Evolutionary conservation across 2,113 vertebrate species (phyloP), one percentile per base, ranked within the genome.

Genomic region (Sapayoa aenigma): DNA sequence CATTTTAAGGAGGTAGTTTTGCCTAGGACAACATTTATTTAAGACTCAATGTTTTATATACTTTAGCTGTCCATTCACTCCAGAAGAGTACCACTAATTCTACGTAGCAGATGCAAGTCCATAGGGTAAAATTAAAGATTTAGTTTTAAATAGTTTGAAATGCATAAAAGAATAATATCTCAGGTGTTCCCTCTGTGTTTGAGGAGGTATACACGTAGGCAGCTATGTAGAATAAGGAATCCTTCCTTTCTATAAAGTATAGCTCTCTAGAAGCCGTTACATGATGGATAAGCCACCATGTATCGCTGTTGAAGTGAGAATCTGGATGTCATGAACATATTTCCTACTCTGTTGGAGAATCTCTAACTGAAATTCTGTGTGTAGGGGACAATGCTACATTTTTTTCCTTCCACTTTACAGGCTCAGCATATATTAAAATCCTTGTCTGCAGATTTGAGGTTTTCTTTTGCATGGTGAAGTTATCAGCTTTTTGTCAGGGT

Each of bases 401-500:
- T 84, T 96, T 96, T 95, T 79, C 25, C 17, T 77, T 87, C 78
- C 25, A 84, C 31, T 84, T 93, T 77, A 33, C 86, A 87, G 80
- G 44, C 71, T 94, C 84, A 67, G 66, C 81, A 90, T 75, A 80
- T 65, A 87, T 73, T 93, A 90, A 96, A 96, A 91, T 82, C 53
- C 80, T 96, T 93, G 73, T 89, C 93, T 93, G 47, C 68, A 79
- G 59, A 86, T 90, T 95, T 90, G 65, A 72, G 72, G 9, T 50
- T 96, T 89, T 84, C 39, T 95, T 84, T 91, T 62, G 62, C 41
- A 42, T 52, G 73, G 89, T 50, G 81, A 93, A 95, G 73, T 97
- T 97, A 94, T 94, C 89, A 97, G 52, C 82, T 95, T 96, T 97
- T 82, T 93, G 89, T 89, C 19, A 0, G 58, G 49, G 18, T 39